phyloP scores from a whole-genome alignment of 2,113 vertebrate species.

The Apteryx owenii region DNA sequence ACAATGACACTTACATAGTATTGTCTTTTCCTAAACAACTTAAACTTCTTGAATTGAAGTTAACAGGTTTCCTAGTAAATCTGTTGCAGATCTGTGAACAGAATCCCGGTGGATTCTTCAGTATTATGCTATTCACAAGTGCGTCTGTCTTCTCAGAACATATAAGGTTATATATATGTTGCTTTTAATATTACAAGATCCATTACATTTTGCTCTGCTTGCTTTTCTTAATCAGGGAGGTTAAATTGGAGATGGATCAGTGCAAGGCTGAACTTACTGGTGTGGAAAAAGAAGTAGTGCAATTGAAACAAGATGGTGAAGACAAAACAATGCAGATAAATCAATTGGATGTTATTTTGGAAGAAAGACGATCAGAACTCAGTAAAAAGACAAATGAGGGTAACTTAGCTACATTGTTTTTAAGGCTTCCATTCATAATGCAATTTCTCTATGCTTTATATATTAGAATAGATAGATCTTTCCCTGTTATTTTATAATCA shows the following conservation, averaged over 20 bases:
- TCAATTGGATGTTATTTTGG: constrained; percentile 86
- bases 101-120: background rate
- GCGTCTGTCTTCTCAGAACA: background rate
- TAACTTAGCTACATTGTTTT: constrained; percentile 29
- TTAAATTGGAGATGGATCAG: constrained; percentile 80
- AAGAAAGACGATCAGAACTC: constrained; percentile 85
- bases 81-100: background rate
- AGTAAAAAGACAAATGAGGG: constrained; percentile 83
- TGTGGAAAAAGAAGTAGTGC: constrained; percentile 81
- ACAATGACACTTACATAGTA: background rate
- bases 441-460: background rate
- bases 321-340: constrained; percentile 83
- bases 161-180: background rate
- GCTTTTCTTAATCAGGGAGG: constrained; percentile 66
- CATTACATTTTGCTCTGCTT: constrained; percentile 23
- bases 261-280: constrained; percentile 77
- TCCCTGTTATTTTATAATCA: background rate
- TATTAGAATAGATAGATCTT: background rate
- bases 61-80: background rate
- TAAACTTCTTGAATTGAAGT: background rate
- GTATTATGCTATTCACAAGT: background rate
- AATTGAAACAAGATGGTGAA: constrained; percentile 83
- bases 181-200: background rate
- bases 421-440: background rate
- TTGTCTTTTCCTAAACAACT: background rate